Evolutionary conservation across 2,113 vertebrate genomes (phyloP), one percentile per base, ranked within the genome.

Genomic region (Bubo bubo): DNA sequence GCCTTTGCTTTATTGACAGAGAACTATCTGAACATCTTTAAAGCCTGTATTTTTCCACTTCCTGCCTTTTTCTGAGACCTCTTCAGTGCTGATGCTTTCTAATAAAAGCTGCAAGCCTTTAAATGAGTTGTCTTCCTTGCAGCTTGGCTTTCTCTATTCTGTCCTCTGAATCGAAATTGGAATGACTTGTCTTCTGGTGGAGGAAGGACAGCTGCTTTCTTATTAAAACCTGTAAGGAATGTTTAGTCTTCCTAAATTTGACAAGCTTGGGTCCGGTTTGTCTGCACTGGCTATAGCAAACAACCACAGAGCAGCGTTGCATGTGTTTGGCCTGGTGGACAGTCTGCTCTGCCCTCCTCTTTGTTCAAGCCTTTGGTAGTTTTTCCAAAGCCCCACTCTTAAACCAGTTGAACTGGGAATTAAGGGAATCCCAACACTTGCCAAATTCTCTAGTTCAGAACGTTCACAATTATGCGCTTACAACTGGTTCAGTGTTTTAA

Each of bases 261-360:
- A 26, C n/a, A 24, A 50, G 21, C 34, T 26, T 28, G 85, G 22
- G 22, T n/a, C 20, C 7, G 1, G 9, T 14, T n/a, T 32, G 90
- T 22, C 62, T 27, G 53, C 39, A 56, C 60, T 21, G 63, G 64
- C 2, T 24, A 1, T 10, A 23, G 13, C 4, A 13, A 5, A 7
- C 12, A 18, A 8, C 8, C 3, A 2, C 10, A 11, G 21, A 26
- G 56, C 77, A 24, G 52, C 0, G 0, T 2, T 9, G 81, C 32
- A 32, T 0, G 6, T 18, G 11, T 8, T 5, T 16, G 37, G 19
- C 14, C 18, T 7, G 8, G 43, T 3, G 41, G 26, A 24, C 35
- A 8, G 6, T 7, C 28, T 20, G 15, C 2, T 7, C 43, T 39
- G 21, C 21, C 20, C 4, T 12, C 35, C 34, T 9, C 30, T 45